Conservation (phyloP, 2,797 vertebrate species). For the Pteropus rufus region DNA sequence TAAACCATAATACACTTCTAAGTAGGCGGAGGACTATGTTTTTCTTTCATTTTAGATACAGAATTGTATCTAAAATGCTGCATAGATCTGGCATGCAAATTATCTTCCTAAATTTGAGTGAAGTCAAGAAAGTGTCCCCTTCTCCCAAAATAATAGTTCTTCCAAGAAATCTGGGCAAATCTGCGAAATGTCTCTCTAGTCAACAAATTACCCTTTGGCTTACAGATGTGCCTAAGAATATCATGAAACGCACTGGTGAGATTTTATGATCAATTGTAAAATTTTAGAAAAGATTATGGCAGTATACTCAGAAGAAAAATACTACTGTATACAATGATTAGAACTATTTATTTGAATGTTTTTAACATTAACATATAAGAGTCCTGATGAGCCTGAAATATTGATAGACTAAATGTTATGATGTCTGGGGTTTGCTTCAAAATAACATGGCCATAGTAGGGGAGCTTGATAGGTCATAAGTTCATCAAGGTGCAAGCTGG, state of each 20-base stretch:
- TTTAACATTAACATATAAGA: conserved; percentile 14
- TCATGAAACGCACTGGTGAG: background rate
- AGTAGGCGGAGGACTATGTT: background rate
- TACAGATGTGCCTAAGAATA: conserved; percentile 9
- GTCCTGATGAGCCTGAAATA: background rate
- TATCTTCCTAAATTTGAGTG: background rate
- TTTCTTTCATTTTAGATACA: conserved; percentile 6
- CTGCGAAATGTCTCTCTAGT: background rate
- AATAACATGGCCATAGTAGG: background rate
- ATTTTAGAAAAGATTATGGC: conserved; percentile 39
- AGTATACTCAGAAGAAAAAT: conserved; percentile 17
- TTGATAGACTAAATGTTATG: background rate
- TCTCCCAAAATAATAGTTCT: background rate
- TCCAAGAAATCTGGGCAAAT: background rate
- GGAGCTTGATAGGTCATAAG: background rate
- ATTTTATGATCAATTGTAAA: conserved; percentile 25
- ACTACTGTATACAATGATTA: background rate
- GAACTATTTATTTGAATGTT: conserved; percentile 31
- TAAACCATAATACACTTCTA: background rate
- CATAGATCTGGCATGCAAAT: background rate
- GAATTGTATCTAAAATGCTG: background rate
- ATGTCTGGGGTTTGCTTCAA: background rate
- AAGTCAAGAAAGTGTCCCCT: background rate
- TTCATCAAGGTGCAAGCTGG: background rate
- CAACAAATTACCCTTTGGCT: conserved; percentile 25